These are phyloP conservation scores for Tinea trinotella DNA, from an alignment of 2,888 invertebrate genomes.

Conservation along the genomic window DNA sequence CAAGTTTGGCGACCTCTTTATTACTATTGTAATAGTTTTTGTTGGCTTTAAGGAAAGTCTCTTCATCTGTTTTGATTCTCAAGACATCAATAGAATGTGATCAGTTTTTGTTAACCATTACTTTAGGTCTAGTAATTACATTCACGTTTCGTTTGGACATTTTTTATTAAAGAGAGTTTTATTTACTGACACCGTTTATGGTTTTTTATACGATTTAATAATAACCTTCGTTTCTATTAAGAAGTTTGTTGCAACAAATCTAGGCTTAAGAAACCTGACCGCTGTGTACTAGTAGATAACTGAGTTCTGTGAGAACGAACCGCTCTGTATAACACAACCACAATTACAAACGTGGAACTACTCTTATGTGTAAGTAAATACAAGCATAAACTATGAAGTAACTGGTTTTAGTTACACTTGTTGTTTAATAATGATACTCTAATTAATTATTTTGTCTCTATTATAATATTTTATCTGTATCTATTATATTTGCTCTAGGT, in stretches of 20 bases:
- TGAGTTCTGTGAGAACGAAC: slow-evolving; percentile 43
- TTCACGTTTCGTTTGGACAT: not conserved
- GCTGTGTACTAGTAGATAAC: slow-evolving; percentile 27
- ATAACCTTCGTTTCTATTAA: slow-evolving; percentile 7
- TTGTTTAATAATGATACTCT: not conserved
- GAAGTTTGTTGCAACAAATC: not conserved
- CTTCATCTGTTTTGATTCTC: not conserved
- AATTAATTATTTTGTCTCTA: too few species aligned
- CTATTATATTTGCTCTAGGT: too few species aligned
- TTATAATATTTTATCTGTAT: too few species aligned
- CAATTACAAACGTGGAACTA: slow-evolving; percentile 15
- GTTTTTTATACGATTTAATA: not conserved
- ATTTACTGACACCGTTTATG: not conserved
- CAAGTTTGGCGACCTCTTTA: slow-evolving; percentile 2
- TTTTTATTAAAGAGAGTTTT: not conserved
- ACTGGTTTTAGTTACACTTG: not conserved
- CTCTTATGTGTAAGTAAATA: not conserved
- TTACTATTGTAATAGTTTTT: not conserved
- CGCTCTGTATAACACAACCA: slow-evolving; percentile 38
- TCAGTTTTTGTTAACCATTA: not conserved
- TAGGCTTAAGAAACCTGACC: slow-evolving; percentile 39
- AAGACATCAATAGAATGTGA: not conserved
- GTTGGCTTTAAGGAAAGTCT: slow-evolving; percentile 4
- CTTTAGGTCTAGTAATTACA: not conserved
- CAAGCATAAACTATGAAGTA: slow-evolving; percentile 5